A percentile compares a stretch with the other conserved stretches of the same genome.
Conservation (phyloP, 2,888 invertebrate species). For the Xanthorhoe designata region DNA sequence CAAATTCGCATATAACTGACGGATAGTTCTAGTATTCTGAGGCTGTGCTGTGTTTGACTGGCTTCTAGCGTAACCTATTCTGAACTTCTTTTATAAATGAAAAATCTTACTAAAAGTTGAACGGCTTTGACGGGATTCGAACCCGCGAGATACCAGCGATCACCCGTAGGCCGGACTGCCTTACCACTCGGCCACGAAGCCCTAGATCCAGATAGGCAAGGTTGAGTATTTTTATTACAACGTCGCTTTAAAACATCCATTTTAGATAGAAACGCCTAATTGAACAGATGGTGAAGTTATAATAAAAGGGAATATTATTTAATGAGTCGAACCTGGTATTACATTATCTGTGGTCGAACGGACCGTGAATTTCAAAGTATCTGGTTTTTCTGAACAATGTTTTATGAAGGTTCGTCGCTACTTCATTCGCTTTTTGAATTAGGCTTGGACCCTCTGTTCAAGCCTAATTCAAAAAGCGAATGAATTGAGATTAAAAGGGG, state of each 20-base stretch:
- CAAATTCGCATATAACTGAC: not conserved
- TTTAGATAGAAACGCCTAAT: not conserved
- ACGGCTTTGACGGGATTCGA: too few relatives aligned
- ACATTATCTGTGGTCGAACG: too few relatives aligned
- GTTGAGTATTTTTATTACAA: not conserved
- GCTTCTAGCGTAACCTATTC: too few relatives aligned
- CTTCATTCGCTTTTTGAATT: not conserved
- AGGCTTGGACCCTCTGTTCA: too few relatives aligned
- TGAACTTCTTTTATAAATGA: too few relatives aligned
- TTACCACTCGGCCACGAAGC: too few relatives aligned
- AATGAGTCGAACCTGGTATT: too few relatives aligned
- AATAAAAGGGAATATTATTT: not conserved
- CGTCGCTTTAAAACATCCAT: not conserved
- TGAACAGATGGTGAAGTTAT: slow-evolving; percentile 1
- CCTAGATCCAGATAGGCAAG: not conserved
- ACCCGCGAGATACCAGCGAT: too few relatives aligned
- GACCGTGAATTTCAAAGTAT: not conserved
- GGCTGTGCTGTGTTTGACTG: not conserved
- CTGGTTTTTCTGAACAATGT: slow-evolving; percentile 1
- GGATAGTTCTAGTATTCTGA: not conserved
- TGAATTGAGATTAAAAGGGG: too few relatives aligned
- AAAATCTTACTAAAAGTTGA: too few relatives aligned
- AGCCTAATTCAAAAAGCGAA: too few relatives aligned
- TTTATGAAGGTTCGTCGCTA: not conserved
- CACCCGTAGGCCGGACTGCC: too few relatives aligned